Evolutionary conservation across 2,797 vertebrate genomes (phyloP).

Genomic region (Hemitrygon akajei): DNA sequence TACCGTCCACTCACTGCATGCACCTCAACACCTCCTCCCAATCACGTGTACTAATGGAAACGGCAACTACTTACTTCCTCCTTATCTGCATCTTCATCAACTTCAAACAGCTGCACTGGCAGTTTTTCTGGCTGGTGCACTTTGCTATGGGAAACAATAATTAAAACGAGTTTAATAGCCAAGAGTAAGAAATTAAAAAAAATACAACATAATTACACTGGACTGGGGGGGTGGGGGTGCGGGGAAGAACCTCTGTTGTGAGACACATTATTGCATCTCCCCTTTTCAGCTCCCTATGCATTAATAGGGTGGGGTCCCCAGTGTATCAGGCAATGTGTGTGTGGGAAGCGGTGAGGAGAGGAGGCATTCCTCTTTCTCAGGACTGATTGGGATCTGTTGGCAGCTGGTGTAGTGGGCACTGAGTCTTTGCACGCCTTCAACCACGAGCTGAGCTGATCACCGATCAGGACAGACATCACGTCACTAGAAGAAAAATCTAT

Average conservation of each 20-base stretch:
- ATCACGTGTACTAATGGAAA: not conserved
- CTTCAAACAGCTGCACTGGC: conserved; percentile 82
- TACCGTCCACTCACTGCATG: not conserved
- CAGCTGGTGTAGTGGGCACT: not conserved
- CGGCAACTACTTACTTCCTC: conserved; percentile 66
- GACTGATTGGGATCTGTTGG: not conserved
- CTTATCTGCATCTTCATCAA: conserved; percentile 87
- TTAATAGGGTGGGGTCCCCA: not conserved
- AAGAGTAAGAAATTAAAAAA: not conserved
- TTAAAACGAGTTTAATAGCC: not conserved
- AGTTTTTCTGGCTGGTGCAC: conserved; percentile 89
- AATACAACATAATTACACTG: not conserved
- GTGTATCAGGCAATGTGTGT: too few species aligned
- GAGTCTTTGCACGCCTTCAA: not conserved
- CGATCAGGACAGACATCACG: not conserved
- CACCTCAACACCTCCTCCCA: not conserved
- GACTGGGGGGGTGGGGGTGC: too few species aligned
- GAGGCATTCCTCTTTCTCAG: not conserved
- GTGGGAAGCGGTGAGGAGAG: too few species aligned
- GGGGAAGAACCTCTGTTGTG: not conserved
- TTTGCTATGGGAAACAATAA: conserved; percentile 68
- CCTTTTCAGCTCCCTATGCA: too few species aligned
- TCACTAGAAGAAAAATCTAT: not conserved
- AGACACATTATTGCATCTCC: not conserved
- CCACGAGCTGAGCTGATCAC: not conserved